Percentiles rank a stretch among this genome's conserved stretches.
Conservation (phyloP, 1,140 invertebrate genomes). For the Drosophila novamexicana region DNA sequence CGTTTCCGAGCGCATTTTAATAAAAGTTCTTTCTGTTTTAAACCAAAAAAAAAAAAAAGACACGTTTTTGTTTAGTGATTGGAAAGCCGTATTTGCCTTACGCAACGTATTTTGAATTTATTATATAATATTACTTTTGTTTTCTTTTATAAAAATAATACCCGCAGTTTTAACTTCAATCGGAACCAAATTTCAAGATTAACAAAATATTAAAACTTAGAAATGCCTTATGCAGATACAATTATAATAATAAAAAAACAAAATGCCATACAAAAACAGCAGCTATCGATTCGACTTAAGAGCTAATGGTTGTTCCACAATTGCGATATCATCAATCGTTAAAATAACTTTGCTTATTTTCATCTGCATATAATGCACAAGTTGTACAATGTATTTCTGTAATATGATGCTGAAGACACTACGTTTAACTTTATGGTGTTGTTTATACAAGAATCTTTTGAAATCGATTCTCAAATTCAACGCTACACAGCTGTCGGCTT, state of each 20-base stretch:
- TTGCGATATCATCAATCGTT: slow-evolving; percentile 33
- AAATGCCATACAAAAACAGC: slow-evolving; percentile 30
- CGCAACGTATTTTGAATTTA: slow-evolving; percentile 42
- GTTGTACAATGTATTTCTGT: slow-evolving; percentile 20
- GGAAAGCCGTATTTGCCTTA: background rate
- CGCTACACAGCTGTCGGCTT: slow-evolving; percentile 46
- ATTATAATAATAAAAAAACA: slow-evolving; percentile 3
- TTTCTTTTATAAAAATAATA: slow-evolving; percentile 16
- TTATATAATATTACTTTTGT: slow-evolving; percentile 22
- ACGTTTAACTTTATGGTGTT: slow-evolving; percentile 32
- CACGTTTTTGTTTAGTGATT: background rate
- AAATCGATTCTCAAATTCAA: slow-evolving; percentile 33
- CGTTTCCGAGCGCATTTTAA: slow-evolving; percentile 51
- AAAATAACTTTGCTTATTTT: slow-evolving; percentile 12
- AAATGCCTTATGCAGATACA: slow-evolving; percentile 27
- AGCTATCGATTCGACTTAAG: slow-evolving; percentile 19
- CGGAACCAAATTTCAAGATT: slow-evolving; percentile 17
- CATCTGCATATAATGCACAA: slow-evolving; percentile 34
- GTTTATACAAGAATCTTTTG: slow-evolving; percentile 40
- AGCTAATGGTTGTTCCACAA: slow-evolving; percentile 42
- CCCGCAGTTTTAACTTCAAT: slow-evolving; percentile 13
- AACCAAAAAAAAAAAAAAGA: slow-evolving; percentile 1
- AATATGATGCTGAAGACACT: slow-evolving; percentile 55
- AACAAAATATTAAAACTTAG: slow-evolving; percentile 25
- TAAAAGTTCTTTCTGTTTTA: slow-evolving; percentile 64